Conservation (phyloP, 1,140 invertebrate species). For the Protaetia brevitarsis region DNA sequence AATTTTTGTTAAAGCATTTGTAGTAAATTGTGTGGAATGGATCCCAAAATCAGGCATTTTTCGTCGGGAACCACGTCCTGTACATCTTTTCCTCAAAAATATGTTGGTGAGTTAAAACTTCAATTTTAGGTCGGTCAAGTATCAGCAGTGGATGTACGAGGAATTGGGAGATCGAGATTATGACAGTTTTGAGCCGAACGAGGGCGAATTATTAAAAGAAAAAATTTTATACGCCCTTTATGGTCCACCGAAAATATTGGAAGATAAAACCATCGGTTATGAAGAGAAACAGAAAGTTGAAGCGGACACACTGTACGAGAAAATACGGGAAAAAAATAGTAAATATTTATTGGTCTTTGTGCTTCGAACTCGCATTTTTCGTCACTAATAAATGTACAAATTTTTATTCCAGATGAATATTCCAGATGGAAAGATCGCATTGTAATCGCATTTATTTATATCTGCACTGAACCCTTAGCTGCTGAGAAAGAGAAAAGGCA, state of each 20-base stretch:
- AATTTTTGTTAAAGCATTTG: too few relatives aligned
- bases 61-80: too few relatives aligned
- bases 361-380: background rate
- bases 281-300: background rate
- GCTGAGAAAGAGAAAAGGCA: conserved; percentile 36
- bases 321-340: conserved; percentile 5
- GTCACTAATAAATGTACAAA: background rate
- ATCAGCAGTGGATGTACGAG: conserved; percentile 39
- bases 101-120: too few relatives aligned
- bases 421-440: conserved; percentile 36
- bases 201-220: conserved; percentile 34
- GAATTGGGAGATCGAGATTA: conserved; percentile 42
- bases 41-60: too few relatives aligned
- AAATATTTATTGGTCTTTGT: background rate
- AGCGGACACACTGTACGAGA: background rate
- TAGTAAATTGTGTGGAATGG: too few relatives aligned
- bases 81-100: too few relatives aligned
- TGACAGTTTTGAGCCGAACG: conserved; percentile 37
- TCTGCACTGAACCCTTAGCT: conserved; percentile 39
- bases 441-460: conserved; percentile 39
- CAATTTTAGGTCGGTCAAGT: conserved; percentile 32
- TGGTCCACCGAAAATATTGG: conserved; percentile 33
- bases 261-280: background rate
- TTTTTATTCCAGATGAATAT: conserved; percentile 33
- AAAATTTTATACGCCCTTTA: conserved; percentile 42